phyloP scores from a whole-genome alignment of 2,888 invertebrate species.

The Slavum lentiscoides region DNA sequence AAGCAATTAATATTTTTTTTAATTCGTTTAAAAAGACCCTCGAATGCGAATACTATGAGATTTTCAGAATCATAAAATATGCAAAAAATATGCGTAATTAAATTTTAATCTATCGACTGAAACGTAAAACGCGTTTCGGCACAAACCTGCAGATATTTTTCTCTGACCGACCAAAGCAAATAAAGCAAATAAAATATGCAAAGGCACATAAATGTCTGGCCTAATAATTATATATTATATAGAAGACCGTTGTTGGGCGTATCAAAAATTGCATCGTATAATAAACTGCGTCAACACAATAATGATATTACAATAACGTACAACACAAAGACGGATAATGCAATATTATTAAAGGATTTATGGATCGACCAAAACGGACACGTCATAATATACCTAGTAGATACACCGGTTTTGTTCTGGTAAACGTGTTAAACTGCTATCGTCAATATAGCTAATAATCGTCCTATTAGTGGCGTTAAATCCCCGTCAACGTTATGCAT shows the following conservation, averaged over 20 bases:
- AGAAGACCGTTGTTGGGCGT: conserved; percentile 23
- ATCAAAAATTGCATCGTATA: conserved; percentile 45
- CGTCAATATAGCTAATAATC: conserved; percentile 6
- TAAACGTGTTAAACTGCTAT: conserved; percentile 40
- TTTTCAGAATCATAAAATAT: no score
- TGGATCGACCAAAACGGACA: conserved; percentile 26
- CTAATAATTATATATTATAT: no score
- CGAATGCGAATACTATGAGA: no score
- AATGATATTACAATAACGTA: conserved; percentile 4
- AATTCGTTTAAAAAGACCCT: no score
- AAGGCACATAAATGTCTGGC: no score
- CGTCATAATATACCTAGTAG: background rate
- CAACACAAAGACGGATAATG: conserved; percentile 9
- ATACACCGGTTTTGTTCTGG: conserved; percentile 16
- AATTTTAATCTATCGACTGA: no score
- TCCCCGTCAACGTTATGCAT: conserved; percentile 9
- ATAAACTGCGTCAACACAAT: background rate
- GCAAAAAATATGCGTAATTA: no score
- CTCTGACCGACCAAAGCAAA: no score
- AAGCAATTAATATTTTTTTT: no score
- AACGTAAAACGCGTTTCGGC: no score
- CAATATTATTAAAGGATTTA: conserved; percentile 26
- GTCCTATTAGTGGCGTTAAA: background rate
- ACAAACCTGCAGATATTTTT: no score
- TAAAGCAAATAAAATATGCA: no score